These are phyloP conservation scores for Napeogenes inachia DNA, from an alignment of 2,888 invertebrate genomes.

Conservation along the genomic window DNA sequence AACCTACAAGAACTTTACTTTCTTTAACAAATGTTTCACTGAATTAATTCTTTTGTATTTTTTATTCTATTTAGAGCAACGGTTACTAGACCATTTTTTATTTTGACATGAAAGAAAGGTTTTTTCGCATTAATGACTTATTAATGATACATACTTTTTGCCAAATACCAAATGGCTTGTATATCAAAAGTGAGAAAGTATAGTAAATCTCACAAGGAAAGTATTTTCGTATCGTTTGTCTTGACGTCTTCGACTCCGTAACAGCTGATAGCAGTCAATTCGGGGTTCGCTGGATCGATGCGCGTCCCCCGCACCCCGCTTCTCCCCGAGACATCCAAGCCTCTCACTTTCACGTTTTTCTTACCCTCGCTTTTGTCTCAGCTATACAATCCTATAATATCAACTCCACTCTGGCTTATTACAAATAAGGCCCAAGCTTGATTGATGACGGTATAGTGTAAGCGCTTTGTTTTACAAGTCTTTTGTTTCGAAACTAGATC, in stretches of 20 bases:
- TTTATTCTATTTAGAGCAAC: too few species aligned
- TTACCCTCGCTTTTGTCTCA: slow-evolving; percentile 47
- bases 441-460: slow-evolving; percentile 40
- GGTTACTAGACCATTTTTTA: too few species aligned
- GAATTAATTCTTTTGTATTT: too few species aligned
- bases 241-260: slow-evolving; percentile 38
- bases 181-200: background rate
- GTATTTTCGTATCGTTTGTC: slow-evolving; percentile 6
- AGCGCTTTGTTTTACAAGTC: slow-evolving; percentile 32
- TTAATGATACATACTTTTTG: too few species aligned
- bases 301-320: slow-evolving; percentile 50
- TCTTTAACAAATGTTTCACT: too few species aligned
- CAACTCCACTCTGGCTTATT: slow-evolving; percentile 35
- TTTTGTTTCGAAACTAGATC: background rate
- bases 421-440: slow-evolving; percentile 33
- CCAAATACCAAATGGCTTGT: too few species aligned
- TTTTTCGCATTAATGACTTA: too few species aligned
- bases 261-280: slow-evolving; percentile 65
- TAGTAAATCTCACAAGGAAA: background rate
- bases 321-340: slow-evolving; percentile 47
- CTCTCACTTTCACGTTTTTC: slow-evolving; percentile 71
- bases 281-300: slow-evolving; percentile 60
- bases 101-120: too few species aligned
- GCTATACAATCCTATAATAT: slow-evolving; percentile 34
- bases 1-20: too few species aligned